Percentiles rank a stretch among this genome's conserved stretches.
Evolutionary conservation across 2,888 invertebrate species (phyloP).

Genomic region (Iselma pallidipennis): DNA sequence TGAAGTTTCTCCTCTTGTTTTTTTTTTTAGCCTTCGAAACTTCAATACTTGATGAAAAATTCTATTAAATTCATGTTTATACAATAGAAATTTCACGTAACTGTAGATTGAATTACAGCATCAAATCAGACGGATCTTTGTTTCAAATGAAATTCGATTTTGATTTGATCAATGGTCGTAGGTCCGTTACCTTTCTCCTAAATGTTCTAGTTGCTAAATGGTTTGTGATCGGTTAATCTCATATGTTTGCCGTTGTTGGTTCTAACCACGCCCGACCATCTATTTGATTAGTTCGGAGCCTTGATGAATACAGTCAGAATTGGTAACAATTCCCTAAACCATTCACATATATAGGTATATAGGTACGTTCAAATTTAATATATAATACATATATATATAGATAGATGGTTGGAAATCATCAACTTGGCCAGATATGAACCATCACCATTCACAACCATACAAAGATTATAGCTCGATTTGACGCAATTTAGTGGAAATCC

Average conservation of each 20-base stretch:
- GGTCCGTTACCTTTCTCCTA: not conserved
- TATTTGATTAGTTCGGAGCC: constrained; percentile 30
- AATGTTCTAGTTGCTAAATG: not conserved
- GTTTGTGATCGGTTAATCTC: not conserved
- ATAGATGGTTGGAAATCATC: not conserved
- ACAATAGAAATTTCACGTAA: no score
- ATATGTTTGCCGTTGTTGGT: not conserved
- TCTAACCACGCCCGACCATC: not conserved
- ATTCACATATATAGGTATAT: not conserved
- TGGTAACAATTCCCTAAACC: not conserved
- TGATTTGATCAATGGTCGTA: not conserved
- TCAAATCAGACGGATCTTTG: not conserved
- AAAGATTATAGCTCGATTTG: constrained; percentile 6
- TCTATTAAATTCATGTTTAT: no score
- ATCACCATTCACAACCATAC: not conserved
- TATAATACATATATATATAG: no score
- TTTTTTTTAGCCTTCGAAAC: no score
- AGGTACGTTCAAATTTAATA: no score
- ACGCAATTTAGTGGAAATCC: constrained; percentile 43
- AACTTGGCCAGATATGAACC: not conserved
- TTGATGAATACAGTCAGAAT: constrained; percentile 1
- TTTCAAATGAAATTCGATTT: not conserved
- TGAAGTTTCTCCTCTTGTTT: not conserved
- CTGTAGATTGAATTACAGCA: no score
- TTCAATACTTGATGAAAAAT: no score